Base-by-base conservation (phyloP, 2,113 vertebrate genomes). In the Hemichromis elongatus region DNA sequence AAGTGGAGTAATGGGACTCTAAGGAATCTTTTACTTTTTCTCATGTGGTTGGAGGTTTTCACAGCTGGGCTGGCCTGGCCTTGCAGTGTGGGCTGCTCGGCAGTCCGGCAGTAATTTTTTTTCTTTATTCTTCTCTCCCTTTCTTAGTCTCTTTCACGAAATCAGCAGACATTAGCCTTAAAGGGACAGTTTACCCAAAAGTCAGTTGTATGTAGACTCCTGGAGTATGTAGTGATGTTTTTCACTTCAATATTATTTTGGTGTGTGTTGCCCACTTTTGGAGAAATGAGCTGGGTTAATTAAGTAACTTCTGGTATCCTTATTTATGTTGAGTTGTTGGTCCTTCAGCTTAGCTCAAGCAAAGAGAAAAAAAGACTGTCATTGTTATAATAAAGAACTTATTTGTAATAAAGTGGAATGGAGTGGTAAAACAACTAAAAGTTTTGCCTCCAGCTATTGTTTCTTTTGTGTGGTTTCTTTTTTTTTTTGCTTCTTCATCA, bases 11-110 rank as follows among this genome's bases (percentile, higher is more conserved):
- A 91, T 57, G 81, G 90, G 91, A 92, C 92, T 86, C 87, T 30
- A 45, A 92, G 91, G 84, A 92, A 89, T 92, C 86, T 91, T 57
- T 89, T 81, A 73, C 82, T 88, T 86, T 75, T 77, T 89, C 85
- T 93, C 85, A 88, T 93, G 90, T 92, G 91, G 86, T 90, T 83
- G 79, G 90, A 92, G 89, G 88, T 91, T 93, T 94, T 93, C 91
- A 90, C 88, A 90, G 92, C 88, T 89, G 86, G 73, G 82, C 78
- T 81, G 75, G 78, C 77, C 59, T 63, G 59, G 59, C 59, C 50
- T 79, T 45, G 50, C 87, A 84, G 61, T 75, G 24, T 16, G 21
- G 80, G 26, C 45, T 30, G 26, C 70, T 68, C 63, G 3, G 63
- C 63, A 6, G 63, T 37, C 87, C 77, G 86, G 85, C 85, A 80